phyloP scores from a whole-genome alignment of 2,113 vertebrate genomes.

The Ochotona princeps region DNA sequence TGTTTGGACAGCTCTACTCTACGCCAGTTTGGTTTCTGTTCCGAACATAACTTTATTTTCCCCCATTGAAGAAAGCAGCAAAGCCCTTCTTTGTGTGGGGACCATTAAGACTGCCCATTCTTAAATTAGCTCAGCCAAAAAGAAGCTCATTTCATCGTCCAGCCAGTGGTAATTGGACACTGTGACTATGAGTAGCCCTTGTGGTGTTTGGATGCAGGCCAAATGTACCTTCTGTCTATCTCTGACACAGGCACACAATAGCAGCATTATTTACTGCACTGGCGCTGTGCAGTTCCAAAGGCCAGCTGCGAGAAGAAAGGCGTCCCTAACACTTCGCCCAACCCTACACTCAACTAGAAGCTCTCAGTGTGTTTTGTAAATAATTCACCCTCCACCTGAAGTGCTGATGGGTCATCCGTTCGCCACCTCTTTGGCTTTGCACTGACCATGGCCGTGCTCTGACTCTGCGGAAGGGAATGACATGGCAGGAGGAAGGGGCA shows the following conservation, averaged over 20 bases:
- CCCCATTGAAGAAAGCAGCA: slow-evolving; percentile 63
- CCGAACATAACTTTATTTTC: slow-evolving; percentile 74
- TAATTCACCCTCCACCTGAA: slow-evolving; percentile 83
- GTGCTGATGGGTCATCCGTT: slow-evolving; percentile 72
- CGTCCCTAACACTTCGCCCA: slow-evolving; percentile 86
- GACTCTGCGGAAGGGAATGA: background rate
- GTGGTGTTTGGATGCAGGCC: slow-evolving; percentile 88
- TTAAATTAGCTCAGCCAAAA: slow-evolving; percentile 86
- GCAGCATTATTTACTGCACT: slow-evolving; percentile 89
- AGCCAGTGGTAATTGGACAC: slow-evolving; percentile 91
- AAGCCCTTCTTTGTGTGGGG: slow-evolving; percentile 79
- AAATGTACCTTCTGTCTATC: slow-evolving; percentile 93
- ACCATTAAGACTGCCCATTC: slow-evolving; percentile 86
- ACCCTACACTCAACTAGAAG: slow-evolving; percentile 83
- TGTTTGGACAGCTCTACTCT: slow-evolving; percentile 64
- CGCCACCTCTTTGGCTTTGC: slow-evolving; percentile 66
- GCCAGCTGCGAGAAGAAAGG: slow-evolving; percentile 91
- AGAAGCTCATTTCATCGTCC: slow-evolving; percentile 87
- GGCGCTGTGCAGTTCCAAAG: slow-evolving; percentile 87
- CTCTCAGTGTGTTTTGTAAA: slow-evolving; percentile 85
- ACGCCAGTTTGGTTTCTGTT: slow-evolving; percentile 71
- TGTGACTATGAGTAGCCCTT: slow-evolving; percentile 90
- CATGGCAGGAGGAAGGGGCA: background rate
- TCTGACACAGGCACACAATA: slow-evolving; percentile 90
- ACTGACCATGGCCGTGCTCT: slow-evolving; percentile 68